phyloP scores from a whole-genome alignment of 2,797 vertebrate species.

The Chiloscyllium punctatum region DNA sequence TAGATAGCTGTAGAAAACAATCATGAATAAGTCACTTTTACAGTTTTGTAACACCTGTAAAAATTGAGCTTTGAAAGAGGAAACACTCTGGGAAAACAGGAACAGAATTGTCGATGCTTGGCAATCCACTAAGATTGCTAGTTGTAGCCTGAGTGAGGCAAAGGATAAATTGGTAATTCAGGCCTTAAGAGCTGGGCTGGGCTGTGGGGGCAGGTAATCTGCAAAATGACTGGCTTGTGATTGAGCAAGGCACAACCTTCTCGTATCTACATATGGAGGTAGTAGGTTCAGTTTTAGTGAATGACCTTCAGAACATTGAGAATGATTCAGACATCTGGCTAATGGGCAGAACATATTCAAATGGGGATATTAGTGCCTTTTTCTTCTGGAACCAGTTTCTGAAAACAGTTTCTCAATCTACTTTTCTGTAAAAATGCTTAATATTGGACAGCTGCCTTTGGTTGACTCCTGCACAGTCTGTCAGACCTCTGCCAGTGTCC shows the following conservation, averaged over 20 bases:
- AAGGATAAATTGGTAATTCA: background rate
- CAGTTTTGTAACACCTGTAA: constrained; percentile 24
- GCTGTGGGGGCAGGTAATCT: background rate
- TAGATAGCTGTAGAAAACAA: constrained; percentile 35
- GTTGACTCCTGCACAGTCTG: no score
- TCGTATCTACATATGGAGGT: background rate
- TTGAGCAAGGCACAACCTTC: background rate
- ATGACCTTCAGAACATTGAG: background rate
- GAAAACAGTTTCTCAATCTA: background rate
- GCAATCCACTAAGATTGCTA: background rate
- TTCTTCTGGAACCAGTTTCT: background rate
- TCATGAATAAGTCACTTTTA: constrained; percentile 32
- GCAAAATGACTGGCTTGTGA: background rate
- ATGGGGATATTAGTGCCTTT: constrained; percentile 21
- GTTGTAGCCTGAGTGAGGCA: background rate
- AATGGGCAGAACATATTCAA: constrained; percentile 1
- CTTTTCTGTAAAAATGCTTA: background rate
- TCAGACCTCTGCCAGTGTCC: background rate
- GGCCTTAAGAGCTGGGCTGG: background rate
- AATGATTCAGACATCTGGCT: background rate
- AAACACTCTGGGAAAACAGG: constrained; percentile 23
- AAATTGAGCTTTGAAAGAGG: constrained; percentile 23
- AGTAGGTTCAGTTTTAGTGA: background rate
- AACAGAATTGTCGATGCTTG: constrained; percentile 29
- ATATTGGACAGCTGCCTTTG: background rate